Conservation (phyloP, 1,140 invertebrate species). For the Eulimnadia texana region DNA sequence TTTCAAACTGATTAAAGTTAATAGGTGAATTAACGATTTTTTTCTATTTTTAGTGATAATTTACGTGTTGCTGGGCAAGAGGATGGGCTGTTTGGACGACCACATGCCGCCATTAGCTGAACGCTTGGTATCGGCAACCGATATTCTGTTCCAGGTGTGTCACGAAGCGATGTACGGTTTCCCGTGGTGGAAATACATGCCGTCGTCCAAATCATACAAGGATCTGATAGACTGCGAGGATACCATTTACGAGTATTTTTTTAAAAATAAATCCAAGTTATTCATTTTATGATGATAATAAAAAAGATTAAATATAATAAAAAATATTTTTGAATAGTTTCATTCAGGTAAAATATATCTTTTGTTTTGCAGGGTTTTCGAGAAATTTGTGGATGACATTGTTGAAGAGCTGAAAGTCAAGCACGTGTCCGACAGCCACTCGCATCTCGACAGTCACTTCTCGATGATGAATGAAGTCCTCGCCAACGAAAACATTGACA, state of each 20-base stretch:
- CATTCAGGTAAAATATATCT: too few relatives aligned
- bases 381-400: conserved; percentile 37
- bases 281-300: too few relatives aligned
- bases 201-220: conserved; percentile 53
- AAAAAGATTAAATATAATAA: too few relatives aligned
- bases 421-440: conserved; percentile 37
- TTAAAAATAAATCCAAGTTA: too few relatives aligned
- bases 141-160: conserved; percentile 22
- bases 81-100: conserved; percentile 59
- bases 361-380: conserved; percentile 1
- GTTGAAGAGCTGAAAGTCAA: conserved; percentile 60
- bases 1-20: too few relatives aligned
- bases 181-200: conserved; percentile 65
- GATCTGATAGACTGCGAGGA: conserved; percentile 58
- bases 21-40: too few relatives aligned
- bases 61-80: conserved; percentile 49
- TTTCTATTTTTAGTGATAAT: conserved; percentile 1
- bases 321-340: too few relatives aligned
- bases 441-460: conserved; percentile 22
- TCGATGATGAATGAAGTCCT: conserved; percentile 35
- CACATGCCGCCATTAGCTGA: conserved; percentile 30
- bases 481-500: conserved; percentile 49
- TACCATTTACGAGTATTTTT: conserved; percentile 56
- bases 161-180: conserved; percentile 47
- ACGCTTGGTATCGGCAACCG: conserved; percentile 28